Percentiles rank a stretch among this genome's conserved stretches.
phyloP scores from a whole-genome alignment of 2,888 invertebrate species.

The Hedychridium roseum region DNA sequence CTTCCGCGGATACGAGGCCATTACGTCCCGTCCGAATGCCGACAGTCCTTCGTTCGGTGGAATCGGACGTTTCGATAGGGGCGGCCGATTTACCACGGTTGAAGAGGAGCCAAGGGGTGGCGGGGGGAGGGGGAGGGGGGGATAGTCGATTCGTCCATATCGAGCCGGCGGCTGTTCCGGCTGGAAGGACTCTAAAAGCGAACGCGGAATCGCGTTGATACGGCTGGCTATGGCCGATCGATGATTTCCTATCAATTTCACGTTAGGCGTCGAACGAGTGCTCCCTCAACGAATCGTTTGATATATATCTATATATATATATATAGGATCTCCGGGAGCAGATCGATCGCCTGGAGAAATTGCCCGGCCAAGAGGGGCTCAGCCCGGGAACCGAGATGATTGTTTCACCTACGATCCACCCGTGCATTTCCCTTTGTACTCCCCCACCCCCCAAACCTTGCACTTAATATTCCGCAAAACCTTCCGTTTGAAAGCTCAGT shows the following conservation, averaged over 20 bases:
- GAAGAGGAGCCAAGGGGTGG: too few species aligned
- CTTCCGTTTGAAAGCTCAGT: too few species aligned
- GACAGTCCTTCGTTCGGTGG: too few species aligned
- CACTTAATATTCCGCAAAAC: too few species aligned
- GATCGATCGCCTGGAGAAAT: slow-evolving; percentile 34
- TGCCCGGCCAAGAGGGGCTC: slow-evolving; percentile 18
- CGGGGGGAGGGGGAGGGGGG: too few species aligned
- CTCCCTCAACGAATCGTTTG: background rate
- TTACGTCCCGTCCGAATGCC: too few species aligned
- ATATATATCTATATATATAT: slow-evolving; percentile 29
- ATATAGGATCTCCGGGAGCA: slow-evolving; percentile 24
- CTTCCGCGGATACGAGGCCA: too few species aligned
- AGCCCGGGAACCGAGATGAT: slow-evolving; percentile 17
- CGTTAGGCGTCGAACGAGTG: slow-evolving; percentile 14
- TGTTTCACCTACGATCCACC: slow-evolving; percentile 19
- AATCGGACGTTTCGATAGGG: too few species aligned
- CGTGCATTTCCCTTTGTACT: background rate
- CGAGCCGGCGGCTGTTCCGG: too few species aligned
- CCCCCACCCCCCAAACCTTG: too few species aligned
- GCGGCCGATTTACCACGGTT: too few species aligned
- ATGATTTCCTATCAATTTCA: slow-evolving; percentile 29
- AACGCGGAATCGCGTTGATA: slow-evolving; percentile 2
- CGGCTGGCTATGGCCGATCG: slow-evolving; percentile 13
- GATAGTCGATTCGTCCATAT: too few species aligned
- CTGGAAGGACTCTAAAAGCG: background rate